Evolutionary conservation across 1,140 invertebrate genomes (phyloP).

Genomic region (Zelostemma sp.): DNA sequence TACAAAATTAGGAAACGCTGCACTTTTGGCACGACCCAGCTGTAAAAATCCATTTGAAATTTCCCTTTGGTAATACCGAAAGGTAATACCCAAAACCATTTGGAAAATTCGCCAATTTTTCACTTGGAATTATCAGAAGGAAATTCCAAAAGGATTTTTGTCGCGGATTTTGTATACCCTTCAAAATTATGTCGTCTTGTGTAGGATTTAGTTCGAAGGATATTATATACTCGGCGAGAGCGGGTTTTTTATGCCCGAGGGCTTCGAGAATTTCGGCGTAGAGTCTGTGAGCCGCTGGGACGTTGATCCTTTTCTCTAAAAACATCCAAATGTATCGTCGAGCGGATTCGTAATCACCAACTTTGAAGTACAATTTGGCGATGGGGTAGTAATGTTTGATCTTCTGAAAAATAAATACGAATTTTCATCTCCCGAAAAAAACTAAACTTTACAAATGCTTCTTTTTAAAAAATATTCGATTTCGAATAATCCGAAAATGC

Average conservation of each 20-base stretch:
- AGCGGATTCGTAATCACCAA: slow-evolving; percentile 82
- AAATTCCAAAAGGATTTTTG: too few species aligned
- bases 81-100: too few species aligned
- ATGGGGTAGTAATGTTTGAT: slow-evolving; percentile 80
- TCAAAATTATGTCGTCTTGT: slow-evolving; percentile 84
- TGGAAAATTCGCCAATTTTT: background rate
- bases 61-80: slow-evolving; percentile 6
- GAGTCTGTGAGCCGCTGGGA: slow-evolving; percentile 83
- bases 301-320: slow-evolving; percentile 79
- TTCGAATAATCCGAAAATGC: background rate
- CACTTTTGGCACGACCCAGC: too few species aligned
- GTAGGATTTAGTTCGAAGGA: slow-evolving; percentile 83
- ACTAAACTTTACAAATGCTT: too few species aligned
- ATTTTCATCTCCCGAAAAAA: too few species aligned
- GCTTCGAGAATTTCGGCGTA: slow-evolving; percentile 84
- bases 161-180: too few species aligned
- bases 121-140: too few species aligned
- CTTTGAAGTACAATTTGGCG: slow-evolving; percentile 85
- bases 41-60: slow-evolving; percentile 48
- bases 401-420: slow-evolving; percentile 78
- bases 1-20: too few species aligned
- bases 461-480: too few species aligned
- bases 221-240: slow-evolving; percentile 82
- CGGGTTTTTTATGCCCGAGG: slow-evolving; percentile 79
- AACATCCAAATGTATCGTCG: slow-evolving; percentile 82